A percentile compares a stretch with the other conserved stretches of the same genome.
Conservation (phyloP, 2,797 vertebrate species). For the Eidolon dupreanum region DNA sequence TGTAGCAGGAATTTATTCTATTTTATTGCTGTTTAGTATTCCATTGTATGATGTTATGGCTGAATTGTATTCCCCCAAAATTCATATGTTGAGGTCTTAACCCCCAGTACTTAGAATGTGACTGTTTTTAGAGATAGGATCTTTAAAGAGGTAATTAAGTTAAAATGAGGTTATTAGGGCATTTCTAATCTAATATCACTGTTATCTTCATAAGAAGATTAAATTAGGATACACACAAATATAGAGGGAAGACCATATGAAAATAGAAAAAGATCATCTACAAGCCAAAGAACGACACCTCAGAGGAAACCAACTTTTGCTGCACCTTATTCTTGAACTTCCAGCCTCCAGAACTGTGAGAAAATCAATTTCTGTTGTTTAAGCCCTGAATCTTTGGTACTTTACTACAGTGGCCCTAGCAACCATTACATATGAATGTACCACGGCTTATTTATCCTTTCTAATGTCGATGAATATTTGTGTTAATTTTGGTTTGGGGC, state of each 20-base stretch:
- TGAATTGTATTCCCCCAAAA: neutral
- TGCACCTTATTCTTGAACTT: neutral
- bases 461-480: neutral
- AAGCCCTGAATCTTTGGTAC: neutral
- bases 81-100: neutral
- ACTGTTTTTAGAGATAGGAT: neutral
- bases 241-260: neutral
- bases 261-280: neutral
- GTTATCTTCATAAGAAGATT: neutral
- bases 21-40: neutral
- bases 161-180: neutral
- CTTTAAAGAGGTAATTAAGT: neutral
- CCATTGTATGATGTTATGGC: neutral
- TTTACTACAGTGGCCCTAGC: neutral
- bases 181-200: neutral
- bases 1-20: neutral
- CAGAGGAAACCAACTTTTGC: neutral
- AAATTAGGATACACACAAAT: neutral
- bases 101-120: neutral
- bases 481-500: neutral
- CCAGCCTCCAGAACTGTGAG: neutral
- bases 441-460: neutral
- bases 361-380: neutral
- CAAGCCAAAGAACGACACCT: neutral
- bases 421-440: neutral